Conservation (phyloP, 2,888 invertebrate species). For the Serripes groenlandicus region DNA sequence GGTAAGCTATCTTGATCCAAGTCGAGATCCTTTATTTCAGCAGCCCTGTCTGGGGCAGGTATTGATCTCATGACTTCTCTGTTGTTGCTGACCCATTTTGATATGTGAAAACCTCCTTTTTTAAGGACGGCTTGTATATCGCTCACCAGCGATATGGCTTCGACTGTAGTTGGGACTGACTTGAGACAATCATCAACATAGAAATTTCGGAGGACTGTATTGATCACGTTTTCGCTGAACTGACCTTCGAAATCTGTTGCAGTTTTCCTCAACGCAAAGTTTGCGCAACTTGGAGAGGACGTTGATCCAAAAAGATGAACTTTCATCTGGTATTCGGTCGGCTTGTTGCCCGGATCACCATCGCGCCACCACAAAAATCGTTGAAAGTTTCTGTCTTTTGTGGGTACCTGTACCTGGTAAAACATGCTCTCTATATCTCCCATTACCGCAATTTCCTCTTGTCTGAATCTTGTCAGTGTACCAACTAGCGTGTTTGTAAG, state of each 20-base stretch:
- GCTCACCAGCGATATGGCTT: neutral
- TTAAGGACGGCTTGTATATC: neutral
- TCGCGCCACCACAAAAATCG: conserved; percentile 59
- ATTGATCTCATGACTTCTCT: neutral
- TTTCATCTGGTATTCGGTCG: conserved; percentile 56
- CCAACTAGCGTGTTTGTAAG: conserved; percentile 57
- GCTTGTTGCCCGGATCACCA: conserved; percentile 11
- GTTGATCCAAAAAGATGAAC: conserved; percentile 61
- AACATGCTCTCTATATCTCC: conserved; percentile 66
- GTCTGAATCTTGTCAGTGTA: conserved; percentile 56
- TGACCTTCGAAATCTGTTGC: conserved; percentile 28
- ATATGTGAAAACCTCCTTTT: neutral
- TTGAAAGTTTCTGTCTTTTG: conserved; percentile 46
- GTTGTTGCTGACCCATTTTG: neutral
- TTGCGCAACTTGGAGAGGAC: conserved; percentile 62
- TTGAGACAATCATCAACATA: neutral
- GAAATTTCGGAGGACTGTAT: neutral
- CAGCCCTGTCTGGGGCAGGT: neutral
- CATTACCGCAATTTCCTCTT: conserved; percentile 45
- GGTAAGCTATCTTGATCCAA: conserved; percentile 18
- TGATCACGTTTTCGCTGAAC: neutral
- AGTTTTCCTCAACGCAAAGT: conserved; percentile 50
- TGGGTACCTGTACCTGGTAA: conserved; percentile 47
- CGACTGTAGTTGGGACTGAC: neutral
- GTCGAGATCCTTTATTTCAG: neutral